phyloP scores from a whole-genome alignment of 1,140 invertebrate genomes.

The Mylabris phalerata region DNA sequence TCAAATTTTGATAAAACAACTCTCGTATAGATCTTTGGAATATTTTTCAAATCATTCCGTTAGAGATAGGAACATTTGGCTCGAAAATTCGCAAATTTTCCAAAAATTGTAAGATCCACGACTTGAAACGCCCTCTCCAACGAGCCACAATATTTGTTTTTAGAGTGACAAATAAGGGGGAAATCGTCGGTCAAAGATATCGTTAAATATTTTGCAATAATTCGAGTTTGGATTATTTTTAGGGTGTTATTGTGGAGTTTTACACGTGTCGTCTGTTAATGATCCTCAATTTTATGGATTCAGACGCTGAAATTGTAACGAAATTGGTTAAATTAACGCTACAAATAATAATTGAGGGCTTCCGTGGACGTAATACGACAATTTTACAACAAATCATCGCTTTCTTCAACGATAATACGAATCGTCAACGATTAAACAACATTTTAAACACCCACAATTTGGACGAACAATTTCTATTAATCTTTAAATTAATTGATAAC shows the following conservation, averaged over 20 bases:
- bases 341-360: slow-evolving; percentile 39
- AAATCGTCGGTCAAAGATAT: no score
- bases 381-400: slow-evolving; percentile 48
- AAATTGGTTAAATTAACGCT: slow-evolving; percentile 45
- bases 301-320: slow-evolving; percentile 40
- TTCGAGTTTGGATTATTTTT: slow-evolving; percentile 4
- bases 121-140: no score
- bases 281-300: slow-evolving; percentile 48
- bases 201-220: background rate
- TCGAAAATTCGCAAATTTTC: no score
- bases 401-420: slow-evolving; percentile 49
- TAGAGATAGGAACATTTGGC: no score
- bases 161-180: no score
- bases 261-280: slow-evolving; percentile 51
- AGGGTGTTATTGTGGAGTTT: slow-evolving; percentile 42
- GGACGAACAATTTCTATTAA: slow-evolving; percentile 13
- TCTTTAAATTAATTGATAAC: slow-evolving; percentile 21
- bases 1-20: no score
- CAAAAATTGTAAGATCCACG: no score
- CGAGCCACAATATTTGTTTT: no score
- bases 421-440: slow-evolving; percentile 12
- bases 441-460: slow-evolving; percentile 21
- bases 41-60: no score
- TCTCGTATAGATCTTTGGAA: no score
- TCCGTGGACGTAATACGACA: slow-evolving; percentile 41